Percentiles rank a stretch among this genome's conserved stretches.
These are phyloP conservation scores for Rhyacophila brunnea DNA, from an alignment of 1,140 invertebrate species.

Conservation along the genomic window DNA sequence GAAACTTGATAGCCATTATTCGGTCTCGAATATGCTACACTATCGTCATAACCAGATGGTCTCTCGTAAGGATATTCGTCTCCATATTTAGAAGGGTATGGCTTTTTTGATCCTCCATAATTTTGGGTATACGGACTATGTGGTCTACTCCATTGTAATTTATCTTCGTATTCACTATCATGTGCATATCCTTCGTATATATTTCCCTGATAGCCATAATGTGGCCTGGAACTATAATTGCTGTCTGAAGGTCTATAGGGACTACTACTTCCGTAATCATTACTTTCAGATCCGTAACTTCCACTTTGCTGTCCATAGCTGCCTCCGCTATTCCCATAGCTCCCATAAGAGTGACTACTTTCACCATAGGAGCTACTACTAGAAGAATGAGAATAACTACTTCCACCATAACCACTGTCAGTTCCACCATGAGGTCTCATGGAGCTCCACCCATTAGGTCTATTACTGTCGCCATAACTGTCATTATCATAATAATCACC, in stretches of 20 bases:
- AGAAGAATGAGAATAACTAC: no score
- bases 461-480: constrained; percentile 2
- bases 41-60: constrained; percentile 4
- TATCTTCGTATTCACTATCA: constrained; percentile 17
- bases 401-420: neutral
- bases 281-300: constrained; percentile 1
- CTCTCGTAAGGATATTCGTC: constrained; percentile 26
- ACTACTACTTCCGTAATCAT: constrained; percentile 1
- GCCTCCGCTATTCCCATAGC: constrained; percentile 1
- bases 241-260: constrained; percentile 5
- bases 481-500: constrained; percentile 1
- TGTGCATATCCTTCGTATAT: constrained; percentile 18
- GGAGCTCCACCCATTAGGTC: neutral
- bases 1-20: neutral
- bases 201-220: constrained; percentile 13
- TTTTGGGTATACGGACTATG: constrained; percentile 15
- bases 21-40: neutral
- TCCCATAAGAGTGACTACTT: neutral
- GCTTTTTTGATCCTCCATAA: neutral
- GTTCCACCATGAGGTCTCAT: neutral
- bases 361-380: neutral
- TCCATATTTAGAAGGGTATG: constrained; percentile 21
- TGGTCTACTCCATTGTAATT: constrained; percentile 25
- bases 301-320: neutral
- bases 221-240: constrained; percentile 8